Base-by-base conservation (phyloP, 2,113 vertebrate species). In the Bungarus multicinctus region DNA sequence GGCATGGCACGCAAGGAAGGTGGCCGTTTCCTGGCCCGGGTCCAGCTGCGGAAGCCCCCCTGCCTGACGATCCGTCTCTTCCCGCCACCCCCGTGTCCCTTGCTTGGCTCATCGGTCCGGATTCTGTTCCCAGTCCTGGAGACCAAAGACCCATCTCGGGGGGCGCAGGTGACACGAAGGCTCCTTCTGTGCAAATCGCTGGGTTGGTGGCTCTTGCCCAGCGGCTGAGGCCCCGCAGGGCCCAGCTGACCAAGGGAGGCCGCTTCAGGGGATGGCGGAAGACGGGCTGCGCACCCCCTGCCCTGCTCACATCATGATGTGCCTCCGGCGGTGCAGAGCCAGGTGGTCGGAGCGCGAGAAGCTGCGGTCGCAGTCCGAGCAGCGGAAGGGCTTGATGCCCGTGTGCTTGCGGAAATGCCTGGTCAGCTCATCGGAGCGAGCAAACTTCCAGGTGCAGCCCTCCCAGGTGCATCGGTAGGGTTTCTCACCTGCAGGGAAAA, bases 391-490 rank as follows among this genome's bases (percentile, higher is more conserved):
- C 94, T 99, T 99, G 97, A 99, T 98, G 94, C 99, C 99, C 0
- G 99, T 99, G 98, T 99, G 99, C 97, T 99, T 99, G 92, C 99
- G 99, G 97, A 99, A 99, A 95, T 99, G 99, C 89, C 99, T 98
- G 5, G 99, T 99, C 92, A 99, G 97, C 98, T 99, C 99, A 53
- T 99, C 99, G 0, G 99, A 99, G 95, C 99, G 98, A 89, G 99
- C 99, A 85, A 99, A 99, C 93, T 99, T 98, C 99, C 99, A 99
- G 94, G 98, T 98, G 97, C 99, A 99, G 96, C 99, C 99, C 94
- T 99, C 99, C 99, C 99, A 99, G 90, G 98, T 99, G 93, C 99
- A 99, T 93, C 99, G 98, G 97, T 99, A 99, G 47, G 99, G 99
- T 92, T 99, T 99, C 97, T 99, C 99, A 64, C 99, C 99, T 99